Conservation (phyloP, 2,888 invertebrate genomes). For the Diarsia dahlii region DNA sequence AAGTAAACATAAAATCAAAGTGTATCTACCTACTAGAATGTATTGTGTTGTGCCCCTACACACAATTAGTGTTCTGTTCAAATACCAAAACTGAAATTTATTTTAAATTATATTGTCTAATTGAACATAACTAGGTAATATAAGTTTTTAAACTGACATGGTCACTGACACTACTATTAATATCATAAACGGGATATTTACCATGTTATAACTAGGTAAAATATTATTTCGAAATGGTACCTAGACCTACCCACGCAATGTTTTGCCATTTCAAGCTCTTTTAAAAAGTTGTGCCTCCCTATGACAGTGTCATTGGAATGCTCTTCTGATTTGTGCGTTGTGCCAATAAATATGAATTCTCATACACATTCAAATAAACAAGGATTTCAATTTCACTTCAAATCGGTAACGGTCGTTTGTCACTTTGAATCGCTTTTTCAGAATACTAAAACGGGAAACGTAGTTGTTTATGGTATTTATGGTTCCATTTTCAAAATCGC, state of each 20-base stretch:
- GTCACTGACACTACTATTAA: too few relatives aligned
- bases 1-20: neutral
- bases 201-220: too few relatives aligned
- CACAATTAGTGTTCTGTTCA: neutral
- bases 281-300: conserved; percentile 22
- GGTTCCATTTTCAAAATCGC: neutral
- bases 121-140: too few relatives aligned
- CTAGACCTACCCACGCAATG: neutral
- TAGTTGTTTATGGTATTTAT: neutral
- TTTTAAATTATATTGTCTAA: conserved; percentile 8
- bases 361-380: conserved; percentile 20
- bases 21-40: neutral
- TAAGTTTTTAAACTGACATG: too few relatives aligned
- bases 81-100: conserved; percentile 2
- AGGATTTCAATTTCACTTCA: conserved; percentile 19
- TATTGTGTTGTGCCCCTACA: neutral
- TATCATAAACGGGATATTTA: too few relatives aligned
- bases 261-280: conserved; percentile 30
- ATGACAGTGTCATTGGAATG: conserved; percentile 15
- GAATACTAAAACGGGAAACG: conserved; percentile 12
- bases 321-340: conserved; percentile 11
- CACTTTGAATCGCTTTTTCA: conserved; percentile 11
- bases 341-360: conserved; percentile 38
- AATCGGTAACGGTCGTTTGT: neutral
- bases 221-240: conserved; percentile 17